Conservation (phyloP, 1,140 invertebrate species). For the Magallana angulata region DNA sequence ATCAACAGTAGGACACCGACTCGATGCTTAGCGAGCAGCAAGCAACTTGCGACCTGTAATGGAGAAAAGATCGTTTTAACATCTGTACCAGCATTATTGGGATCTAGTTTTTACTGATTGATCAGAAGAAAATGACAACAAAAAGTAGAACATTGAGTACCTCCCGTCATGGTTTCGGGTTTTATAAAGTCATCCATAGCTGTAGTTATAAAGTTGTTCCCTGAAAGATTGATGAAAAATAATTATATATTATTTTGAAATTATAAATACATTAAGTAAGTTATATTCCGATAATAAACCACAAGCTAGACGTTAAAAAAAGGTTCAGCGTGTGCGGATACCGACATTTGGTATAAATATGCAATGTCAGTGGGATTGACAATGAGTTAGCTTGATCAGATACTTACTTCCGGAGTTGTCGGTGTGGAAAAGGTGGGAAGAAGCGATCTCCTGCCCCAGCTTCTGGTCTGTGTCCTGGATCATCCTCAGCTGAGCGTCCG, state of each 20-base stretch:
- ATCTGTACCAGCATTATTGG: too few species aligned
- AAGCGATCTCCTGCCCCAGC: constrained; percentile 56
- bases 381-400: too few species aligned
- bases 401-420: constrained; percentile 70
- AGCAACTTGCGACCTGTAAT: constrained; percentile 7
- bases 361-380: too few species aligned
- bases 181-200: constrained; percentile 64
- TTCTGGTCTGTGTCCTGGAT: constrained; percentile 64
- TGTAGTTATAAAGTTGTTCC: constrained; percentile 63
- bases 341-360: too few species aligned
- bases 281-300: too few species aligned
- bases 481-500: constrained; percentile 57
- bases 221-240: constrained; percentile 41
- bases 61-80: background rate
- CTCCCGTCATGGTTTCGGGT: constrained; percentile 62
- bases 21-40: background rate
- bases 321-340: too few species aligned
- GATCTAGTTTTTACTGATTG: too few species aligned
- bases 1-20: too few species aligned
- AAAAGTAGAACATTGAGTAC: background rate
- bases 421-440: constrained; percentile 69
- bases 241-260: background rate
- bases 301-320: too few species aligned
- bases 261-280: too few species aligned
- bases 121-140: too few species aligned